Base-by-base conservation (phyloP, 2,888 invertebrate species). In the Dicycla oo region DNA sequence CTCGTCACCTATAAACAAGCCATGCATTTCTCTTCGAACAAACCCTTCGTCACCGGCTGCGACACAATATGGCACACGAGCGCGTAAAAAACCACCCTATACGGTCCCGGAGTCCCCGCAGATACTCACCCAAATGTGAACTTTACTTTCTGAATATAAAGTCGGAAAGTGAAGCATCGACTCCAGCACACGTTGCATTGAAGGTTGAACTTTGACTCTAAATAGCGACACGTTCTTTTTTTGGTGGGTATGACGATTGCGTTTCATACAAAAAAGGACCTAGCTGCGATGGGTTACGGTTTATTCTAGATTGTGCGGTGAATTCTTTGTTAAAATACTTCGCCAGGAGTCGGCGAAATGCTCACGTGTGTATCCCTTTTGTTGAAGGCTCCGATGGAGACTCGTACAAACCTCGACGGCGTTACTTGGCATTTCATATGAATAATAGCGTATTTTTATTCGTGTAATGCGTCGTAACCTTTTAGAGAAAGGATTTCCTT, bases 141-240 rank as follows among this genome's bases (percentile, higher is more conserved):
- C 92, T 88, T 87, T 90, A 88, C 65, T 13, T 53, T 69, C 74
- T 75, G 54, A 78, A 58, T 58, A 80, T 87, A 87, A 83, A 82
- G 86, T 85, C 70, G 75, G 75, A 85, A 89, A 83, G 84, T 75
- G 63, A 68, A 75, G 69, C 53, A 75, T 68, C 65, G 58, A 72
- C 72, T 54, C 61, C 60, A 66, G 58, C 75, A 75, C 85, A 85
- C 87, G 86, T 88, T 88, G 89, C 88, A 89, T 88, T 89, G 89
- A 87, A 90, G 88, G 87, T 91, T 93, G 92, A 93, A 94, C 93
- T 94, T 91, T 93, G 93, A 92, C 93, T 91, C 85, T 78, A 85
- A 88, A 89, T 85, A 88, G 87, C 88, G 75, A 86, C 81, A 78
- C 80, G 86, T 84, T 88, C 87, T 88, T 87, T 88, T 90, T 92